phyloP scores from a whole-genome alignment of 2,113 vertebrate species.

The Peromyscus leucopus region DNA sequence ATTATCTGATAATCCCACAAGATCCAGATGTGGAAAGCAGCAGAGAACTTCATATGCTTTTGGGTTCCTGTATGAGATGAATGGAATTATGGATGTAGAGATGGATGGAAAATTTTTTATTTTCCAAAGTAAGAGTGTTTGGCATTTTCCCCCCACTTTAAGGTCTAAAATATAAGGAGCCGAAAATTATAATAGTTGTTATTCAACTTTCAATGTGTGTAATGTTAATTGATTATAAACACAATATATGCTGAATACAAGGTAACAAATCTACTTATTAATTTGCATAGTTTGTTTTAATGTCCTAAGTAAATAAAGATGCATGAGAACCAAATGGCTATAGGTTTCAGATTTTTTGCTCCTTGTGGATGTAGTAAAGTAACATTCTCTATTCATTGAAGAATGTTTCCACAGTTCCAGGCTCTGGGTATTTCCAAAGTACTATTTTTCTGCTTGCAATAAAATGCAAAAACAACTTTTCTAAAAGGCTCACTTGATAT shows the following conservation, averaged over 20 bases:
- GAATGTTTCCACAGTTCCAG: background rate
- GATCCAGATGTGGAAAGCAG: background rate
- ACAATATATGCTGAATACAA: background rate
- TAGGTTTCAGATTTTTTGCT: background rate
- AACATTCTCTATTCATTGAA: conserved; percentile 1
- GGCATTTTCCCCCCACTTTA: background rate
- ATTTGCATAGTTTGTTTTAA: conserved; percentile 2
- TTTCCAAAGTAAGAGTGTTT: conserved; percentile 15
- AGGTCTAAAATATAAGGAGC: background rate
- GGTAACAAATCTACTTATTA: background rate
- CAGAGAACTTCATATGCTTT: background rate
- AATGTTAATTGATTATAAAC: background rate
- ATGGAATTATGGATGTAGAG: background rate
- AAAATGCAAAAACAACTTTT: conserved; percentile 59
- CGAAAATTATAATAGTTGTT: background rate
- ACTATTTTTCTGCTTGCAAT: conserved; percentile 18
- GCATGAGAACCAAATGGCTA: conserved; percentile 34
- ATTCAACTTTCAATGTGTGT: conserved; percentile 30
- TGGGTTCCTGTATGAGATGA: background rate
- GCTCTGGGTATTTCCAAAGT: background rate
- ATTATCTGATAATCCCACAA: background rate
- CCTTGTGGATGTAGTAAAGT: conserved; percentile 9
- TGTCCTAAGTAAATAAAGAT: background rate
- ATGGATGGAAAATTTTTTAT: background rate
- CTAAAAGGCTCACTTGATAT: conserved; percentile 3